Conservation (phyloP, 2,888 invertebrate genomes). For the Anodontia alba region DNA sequence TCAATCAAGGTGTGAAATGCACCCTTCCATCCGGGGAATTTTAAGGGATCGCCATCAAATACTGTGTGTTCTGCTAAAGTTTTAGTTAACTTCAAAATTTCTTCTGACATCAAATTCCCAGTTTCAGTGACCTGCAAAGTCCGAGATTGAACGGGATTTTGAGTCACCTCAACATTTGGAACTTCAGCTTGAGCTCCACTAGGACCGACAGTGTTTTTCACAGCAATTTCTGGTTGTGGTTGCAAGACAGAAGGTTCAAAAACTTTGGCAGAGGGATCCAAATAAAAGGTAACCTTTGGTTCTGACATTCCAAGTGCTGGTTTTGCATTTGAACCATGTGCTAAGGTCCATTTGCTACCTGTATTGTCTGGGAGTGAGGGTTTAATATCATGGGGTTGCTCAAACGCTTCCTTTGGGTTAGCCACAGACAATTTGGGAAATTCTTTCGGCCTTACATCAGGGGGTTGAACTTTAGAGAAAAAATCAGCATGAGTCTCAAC, state of each 20-base stretch:
- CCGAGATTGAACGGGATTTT: background rate
- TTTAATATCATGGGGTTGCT: background rate
- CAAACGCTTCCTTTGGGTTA: background rate
- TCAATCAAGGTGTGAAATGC: conserved; percentile 47
- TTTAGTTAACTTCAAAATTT: background rate
- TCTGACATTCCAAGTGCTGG: background rate
- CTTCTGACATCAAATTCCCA: background rate
- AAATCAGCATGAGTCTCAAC: conserved; percentile 1
- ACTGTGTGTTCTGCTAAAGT: conserved; percentile 15
- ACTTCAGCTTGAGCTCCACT: background rate
- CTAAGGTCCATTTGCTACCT: background rate
- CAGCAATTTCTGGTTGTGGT: background rate
- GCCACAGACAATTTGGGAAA: background rate
- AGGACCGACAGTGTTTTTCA: background rate
- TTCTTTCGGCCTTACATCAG: background rate
- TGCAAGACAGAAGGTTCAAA: background rate
- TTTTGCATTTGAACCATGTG: background rate
- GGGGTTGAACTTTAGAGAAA: too few species aligned
- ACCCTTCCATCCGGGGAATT: conserved; percentile 37
- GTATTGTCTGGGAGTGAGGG: background rate
- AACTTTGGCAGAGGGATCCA: background rate
- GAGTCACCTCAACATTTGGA: background rate
- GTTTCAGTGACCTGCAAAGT: background rate
- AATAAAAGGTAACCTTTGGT: background rate
- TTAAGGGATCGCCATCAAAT: conserved; percentile 50